Conservation (phyloP, 2,113 vertebrate genomes). For the Plecotus auritus region DNA sequence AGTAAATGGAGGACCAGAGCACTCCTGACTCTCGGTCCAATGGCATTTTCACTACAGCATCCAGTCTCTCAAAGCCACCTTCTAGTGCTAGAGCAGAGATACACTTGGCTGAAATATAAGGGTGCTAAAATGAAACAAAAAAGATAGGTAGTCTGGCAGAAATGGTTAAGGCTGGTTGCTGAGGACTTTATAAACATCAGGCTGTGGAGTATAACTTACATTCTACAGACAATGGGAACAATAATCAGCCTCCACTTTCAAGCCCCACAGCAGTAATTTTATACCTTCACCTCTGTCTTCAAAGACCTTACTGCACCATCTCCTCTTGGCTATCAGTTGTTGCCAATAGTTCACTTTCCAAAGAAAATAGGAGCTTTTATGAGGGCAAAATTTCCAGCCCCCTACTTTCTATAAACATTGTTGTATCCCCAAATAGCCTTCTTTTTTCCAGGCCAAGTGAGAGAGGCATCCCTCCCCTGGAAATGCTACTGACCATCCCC, state of each 20-base stretch:
- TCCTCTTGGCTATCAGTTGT: neutral
- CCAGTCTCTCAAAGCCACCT: neutral
- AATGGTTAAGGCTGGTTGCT: neutral
- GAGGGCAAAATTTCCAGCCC: neutral
- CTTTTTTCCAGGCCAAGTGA: neutral
- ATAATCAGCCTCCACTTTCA: neutral
- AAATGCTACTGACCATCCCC: neutral
- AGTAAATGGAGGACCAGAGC: neutral
- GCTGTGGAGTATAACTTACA: conserved; percentile 21
- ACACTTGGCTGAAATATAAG: neutral
- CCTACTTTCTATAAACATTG: neutral
- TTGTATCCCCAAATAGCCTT: neutral
- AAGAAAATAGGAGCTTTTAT: conserved; percentile 36
- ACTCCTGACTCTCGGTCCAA: neutral
- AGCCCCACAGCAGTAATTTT: neutral
- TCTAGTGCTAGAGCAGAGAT: neutral
- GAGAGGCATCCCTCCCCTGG: neutral
- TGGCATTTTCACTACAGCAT: neutral
- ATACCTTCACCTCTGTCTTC: neutral
- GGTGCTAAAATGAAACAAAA: neutral
- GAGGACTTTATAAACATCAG: neutral
- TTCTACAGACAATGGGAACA: conserved; percentile 6
- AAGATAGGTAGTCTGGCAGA: neutral
- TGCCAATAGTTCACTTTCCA: neutral
- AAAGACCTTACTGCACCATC: neutral